Conservation (phyloP, 2,888 invertebrate species). For the Corythucha ciliata region DNA sequence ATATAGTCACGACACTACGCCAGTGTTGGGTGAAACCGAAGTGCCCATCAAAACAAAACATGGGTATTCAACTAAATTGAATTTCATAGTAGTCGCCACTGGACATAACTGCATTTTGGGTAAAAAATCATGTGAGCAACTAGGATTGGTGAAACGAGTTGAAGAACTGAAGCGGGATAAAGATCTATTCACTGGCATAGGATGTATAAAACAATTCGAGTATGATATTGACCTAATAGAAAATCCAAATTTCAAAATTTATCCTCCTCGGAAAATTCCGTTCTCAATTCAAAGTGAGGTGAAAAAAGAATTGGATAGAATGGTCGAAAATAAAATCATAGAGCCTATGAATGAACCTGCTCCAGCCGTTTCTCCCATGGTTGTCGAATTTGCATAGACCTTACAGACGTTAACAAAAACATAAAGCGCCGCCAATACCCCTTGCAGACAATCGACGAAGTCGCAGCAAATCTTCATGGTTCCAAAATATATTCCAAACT, state of each 20-base stretch:
- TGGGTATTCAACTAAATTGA: conserved; percentile 5
- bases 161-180: not conserved
- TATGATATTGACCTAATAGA: conserved; percentile 19
- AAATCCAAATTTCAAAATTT: conserved; percentile 11
- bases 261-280: conserved; percentile 13
- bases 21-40: conserved; percentile 17
- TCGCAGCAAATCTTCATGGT: conserved; percentile 8
- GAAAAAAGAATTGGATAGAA: conserved; percentile 11
- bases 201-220: conserved; percentile 17
- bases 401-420: conserved; percentile 12
- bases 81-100: conserved; percentile 11
- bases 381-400: conserved; percentile 15
- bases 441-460: conserved; percentile 15
- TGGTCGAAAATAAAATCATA: conserved; percentile 8
- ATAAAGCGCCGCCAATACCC: conserved; percentile 18
- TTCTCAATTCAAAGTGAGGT: conserved; percentile 6
- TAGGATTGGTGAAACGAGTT: conserved; percentile 6
- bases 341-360: conserved; percentile 7
- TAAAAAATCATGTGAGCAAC: conserved; percentile 11
- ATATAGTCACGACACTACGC: conserved; percentile 13
- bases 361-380: conserved; percentile 10
- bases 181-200: conserved; percentile 6
- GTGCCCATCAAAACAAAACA: conserved; percentile 12
- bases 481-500: conserved; percentile 32
- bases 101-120: conserved; percentile 14